Evolutionary conservation across 2,888 invertebrate genomes (phyloP), one percentile per base, ranked within the genome.

Genomic region (Muscina levida): DNA sequence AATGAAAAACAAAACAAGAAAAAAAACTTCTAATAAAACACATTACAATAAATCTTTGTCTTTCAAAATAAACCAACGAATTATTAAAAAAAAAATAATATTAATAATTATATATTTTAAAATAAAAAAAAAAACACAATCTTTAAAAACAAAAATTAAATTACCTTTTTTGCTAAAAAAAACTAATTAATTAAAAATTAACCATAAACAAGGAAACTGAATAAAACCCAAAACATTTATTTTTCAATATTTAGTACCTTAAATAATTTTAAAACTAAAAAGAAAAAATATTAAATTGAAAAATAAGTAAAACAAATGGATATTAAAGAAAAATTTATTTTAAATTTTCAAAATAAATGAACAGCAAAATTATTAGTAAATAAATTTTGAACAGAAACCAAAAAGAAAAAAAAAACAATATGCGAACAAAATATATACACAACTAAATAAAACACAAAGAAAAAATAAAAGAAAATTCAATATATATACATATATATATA

Each of bases 31-130:
- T 24, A 42, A 51, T 31, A 51, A 51, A 15, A 65, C 4, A 48
- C 8, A 31, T n/a, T 48, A 62, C 53, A 62, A 26, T 65, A 67
- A 56, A 56, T 24, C 65, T 31, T 56, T 71, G 81, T 81, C 59
- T 81, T 74, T 77, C 56, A 75, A 74, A 62, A 75, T 62, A 81
- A 81, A 81, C 81, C 81, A 81, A 77, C 81, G 81, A 81, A 81
- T 72, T 72, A 65, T 62, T 59, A 59, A 37, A 37, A 39, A 59
- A 59, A 17, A 59, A 59, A 39, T 15, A n/a, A n/a, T n/a, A n/a
- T n/a, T n/a, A n/a, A n/a, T n/a, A n/a, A n/a, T n/a, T n/a, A 57
- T 31, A 57, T 39, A 59, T 3, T 59, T 59, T 37, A 17, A n/a
- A 6, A 68, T 48, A 48, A 56, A 74, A 48, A 72, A 72, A 15